Evolutionary conservation across 1,140 invertebrate species (phyloP), one percentile per base, ranked within the genome.

Genomic region (Lepidostoma basale): DNA sequence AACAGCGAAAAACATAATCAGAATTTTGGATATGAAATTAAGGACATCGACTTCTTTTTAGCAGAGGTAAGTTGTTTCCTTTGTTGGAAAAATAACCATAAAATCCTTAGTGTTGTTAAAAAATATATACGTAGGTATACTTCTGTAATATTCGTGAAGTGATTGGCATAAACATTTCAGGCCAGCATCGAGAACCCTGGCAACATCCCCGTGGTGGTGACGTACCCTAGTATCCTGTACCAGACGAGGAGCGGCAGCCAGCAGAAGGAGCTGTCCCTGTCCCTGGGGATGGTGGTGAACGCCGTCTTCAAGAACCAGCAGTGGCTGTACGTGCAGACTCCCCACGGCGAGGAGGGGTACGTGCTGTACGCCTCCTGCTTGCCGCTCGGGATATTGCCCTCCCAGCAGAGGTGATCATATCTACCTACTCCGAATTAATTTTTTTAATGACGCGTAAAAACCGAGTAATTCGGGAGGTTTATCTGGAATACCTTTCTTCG

Each of bases 321-420:
- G 69, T 94, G 92, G 92, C 76, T 94, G 1, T 93, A 93, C 74
- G 90, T 91, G 1, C 91, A 93, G 76, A 93, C 92, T 0, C 89
- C 91, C 1, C 90, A 91, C 69, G 88, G 86, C 0, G 87, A 92
- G 63, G 91, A 93, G 76, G 91, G 91, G 0, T 92, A 93, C 68
- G 88, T 93, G 16, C 84, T 88, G 33, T 93, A 92, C 68, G 83
- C 85, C 5, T 87, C 89, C 2, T 93, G 91, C 74, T 74, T 92
- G 47, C 91, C 92, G 0, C 73, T 93, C 28, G 90, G 90, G 45
- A 90, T 90, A 69, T 74, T 90, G 60, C 89, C 87, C 5, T 26
- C 67, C 12, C 45, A 68, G 14, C 62, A 72, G 36, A 72, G 66
- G 67, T 69, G 56, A 1, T 12, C 2, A n/a, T 39, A 23, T 22